Evolutionary conservation across 2,888 invertebrate species (phyloP), one percentile per base, ranked within the genome.

Genomic region (Alsophila aescularia): DNA sequence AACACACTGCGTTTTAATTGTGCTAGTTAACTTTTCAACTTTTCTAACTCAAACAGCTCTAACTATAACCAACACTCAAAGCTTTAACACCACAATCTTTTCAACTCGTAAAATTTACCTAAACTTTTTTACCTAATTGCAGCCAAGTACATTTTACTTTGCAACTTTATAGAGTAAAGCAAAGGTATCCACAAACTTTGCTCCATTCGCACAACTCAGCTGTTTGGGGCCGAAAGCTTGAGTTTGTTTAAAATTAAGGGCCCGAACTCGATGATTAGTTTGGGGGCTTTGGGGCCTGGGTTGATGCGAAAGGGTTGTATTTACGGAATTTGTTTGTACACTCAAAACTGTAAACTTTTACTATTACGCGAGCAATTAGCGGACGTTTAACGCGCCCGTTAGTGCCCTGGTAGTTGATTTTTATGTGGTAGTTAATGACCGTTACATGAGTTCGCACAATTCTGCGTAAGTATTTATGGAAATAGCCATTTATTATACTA

Each of bases 351-450:
- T 58, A 57, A 65, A 65, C 58, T 65, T 65, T 62, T 57, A 65
- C 64, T 60, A 65, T 62, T 65, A 62, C 62, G 54, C 55, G 58
- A 60, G 62, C 64, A 65, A 65, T 65, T 65, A 65, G 62, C 55
- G 40, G 55, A 16, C 58, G 57, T 57, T 64, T 62, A 65, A 48
- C 62, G 58, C 44, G 35, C 39, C 48, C 44, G 50, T 57, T 60
- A 50, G 12, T 36, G 41, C 15, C 32, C 35, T 24, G n/a, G 36
- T 53, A 44, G 43, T 54, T 43, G 43, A 54, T 50, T 55, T 55
- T 55, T 55, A 55, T 54, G 42, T 27, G 42, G 24, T 36, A 7
- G 48, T 31, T 40, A 53, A 53, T 47, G 47, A 36, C 31, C 45
- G 24, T n/a, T 24, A 32, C 24, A 32, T 32, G 24, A 40, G 10